Conservation (phyloP, 2,888 invertebrate genomes). For the Noctuana brunneofusca region DNA sequence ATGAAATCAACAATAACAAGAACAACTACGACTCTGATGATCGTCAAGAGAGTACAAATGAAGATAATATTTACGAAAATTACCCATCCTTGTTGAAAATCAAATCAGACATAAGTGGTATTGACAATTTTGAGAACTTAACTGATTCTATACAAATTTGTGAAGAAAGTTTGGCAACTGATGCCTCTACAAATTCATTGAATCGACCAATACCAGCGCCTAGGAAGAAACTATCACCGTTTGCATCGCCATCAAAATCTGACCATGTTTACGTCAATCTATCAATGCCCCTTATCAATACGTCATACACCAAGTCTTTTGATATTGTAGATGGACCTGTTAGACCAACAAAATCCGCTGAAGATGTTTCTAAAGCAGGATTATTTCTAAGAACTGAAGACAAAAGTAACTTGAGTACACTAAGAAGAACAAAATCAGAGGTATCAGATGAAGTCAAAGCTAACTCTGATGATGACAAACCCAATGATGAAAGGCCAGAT, state of each 20-base stretch:
- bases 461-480: constrained; percentile 43
- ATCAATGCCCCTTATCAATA: constrained; percentile 76
- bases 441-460: constrained; percentile 33
- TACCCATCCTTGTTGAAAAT: constrained; percentile 65
- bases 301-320: constrained; percentile 55
- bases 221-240: constrained; percentile 71
- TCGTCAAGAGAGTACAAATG: constrained; percentile 42
- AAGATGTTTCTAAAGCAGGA: constrained; percentile 56
- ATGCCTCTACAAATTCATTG: constrained; percentile 71
- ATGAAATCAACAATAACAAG: constrained; percentile 75
- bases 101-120: constrained; percentile 68
- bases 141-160: constrained; percentile 87
- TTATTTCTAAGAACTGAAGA: constrained; percentile 38
- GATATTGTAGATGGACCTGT: constrained; percentile 68
- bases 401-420: constrained; percentile 38
- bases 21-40: constrained; percentile 49
- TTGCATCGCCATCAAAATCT: constrained; percentile 64
- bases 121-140: constrained; percentile 84
- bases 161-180: constrained; percentile 72
- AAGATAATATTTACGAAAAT: constrained; percentile 73
- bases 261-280: constrained; percentile 84
- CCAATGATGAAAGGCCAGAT: constrained; percentile 45
- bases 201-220: constrained; percentile 84
- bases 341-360: constrained; percentile 65
- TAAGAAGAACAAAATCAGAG: constrained; percentile 44